Base-by-base conservation (phyloP, 2,113 vertebrate genomes). In the Hymenochirus boettgeri region DNA sequence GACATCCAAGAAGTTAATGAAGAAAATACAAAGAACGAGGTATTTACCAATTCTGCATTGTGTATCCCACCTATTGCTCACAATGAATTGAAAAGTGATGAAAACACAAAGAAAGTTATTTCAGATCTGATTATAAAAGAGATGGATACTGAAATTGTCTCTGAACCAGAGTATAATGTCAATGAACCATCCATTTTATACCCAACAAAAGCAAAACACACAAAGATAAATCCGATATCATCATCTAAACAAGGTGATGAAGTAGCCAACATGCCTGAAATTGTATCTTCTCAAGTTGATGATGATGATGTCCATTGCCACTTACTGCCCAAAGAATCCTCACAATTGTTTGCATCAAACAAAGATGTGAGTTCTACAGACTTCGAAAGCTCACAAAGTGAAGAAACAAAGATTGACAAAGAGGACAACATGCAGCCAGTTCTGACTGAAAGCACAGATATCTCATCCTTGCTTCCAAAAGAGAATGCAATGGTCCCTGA, bases 1-100 rank as follows among this genome's bases (percentile, higher is more conserved):
- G 85, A 89, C 50, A 88, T 88, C 72, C 83, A 87, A 0, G 82
- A 85, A 25, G 83, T 80, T 23, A 70, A 82, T 27, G 82, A 76
- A 80, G 33, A 73, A 84, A 48, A 79, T 74, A 9, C 79, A 73
- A 0, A 65, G 86, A 62, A 75, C 77, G 13, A 7, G 3, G 63
- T 15, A 62, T 76, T 64, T 77, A 80, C 22, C 82, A 83, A 4
- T 15, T 2, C 78, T 86, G 0, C 74, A 69, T 0, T 74, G 78
- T 56, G 71, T 79, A 76, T 82, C 64, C 76, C 84, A 0, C 62
- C 83, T 35, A 42, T 80, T 62, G 75, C 83, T 0, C 11, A n/a
- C 2, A 85, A 75, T 19, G 73, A 82, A 55, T 75, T 73, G 5
- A 63, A 56, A 0, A 65, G 65, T 33, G 71, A 80, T 9, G 52